A percentile compares a stretch with the other conserved stretches of the same genome.
These are phyloP conservation scores for Polyodon spathula DNA, from an alignment of 2,113 vertebrate species.

Conservation along the genomic window DNA sequence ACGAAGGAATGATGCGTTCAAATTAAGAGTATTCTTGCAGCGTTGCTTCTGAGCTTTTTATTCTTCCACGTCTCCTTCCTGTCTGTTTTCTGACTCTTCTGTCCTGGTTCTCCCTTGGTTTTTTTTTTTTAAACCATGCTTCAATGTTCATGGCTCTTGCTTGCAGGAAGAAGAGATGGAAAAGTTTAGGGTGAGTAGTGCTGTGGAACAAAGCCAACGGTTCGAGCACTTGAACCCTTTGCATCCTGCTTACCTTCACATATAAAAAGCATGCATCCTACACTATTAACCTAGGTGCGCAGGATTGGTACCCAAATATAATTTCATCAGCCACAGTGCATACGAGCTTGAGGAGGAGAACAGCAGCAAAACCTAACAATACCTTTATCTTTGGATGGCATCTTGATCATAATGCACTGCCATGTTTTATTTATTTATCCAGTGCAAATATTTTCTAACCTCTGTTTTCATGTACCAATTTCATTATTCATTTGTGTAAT, in stretches of 20 bases:
- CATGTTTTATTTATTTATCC: too few species aligned
- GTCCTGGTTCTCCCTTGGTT: slow-evolving; percentile 32
- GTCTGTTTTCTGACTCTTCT: slow-evolving; percentile 67
- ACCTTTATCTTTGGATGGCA: too few species aligned
- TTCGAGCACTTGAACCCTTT: slow-evolving; percentile 55
- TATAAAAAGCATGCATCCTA: slow-evolving; percentile 59
- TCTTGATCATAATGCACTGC: too few species aligned
- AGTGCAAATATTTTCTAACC: too few species aligned
- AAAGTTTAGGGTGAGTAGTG: slow-evolving; percentile 98
- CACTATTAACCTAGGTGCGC: slow-evolving; percentile 41
- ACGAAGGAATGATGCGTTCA: too few species aligned
- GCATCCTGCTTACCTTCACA: slow-evolving; percentile 63
- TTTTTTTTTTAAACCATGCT: slow-evolving; percentile 72
- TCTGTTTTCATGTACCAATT: too few species aligned
- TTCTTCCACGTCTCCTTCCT: slow-evolving; percentile 55
- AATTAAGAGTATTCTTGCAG: slow-evolving; percentile 25
- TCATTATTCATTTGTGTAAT: too few species aligned
- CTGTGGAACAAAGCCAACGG: slow-evolving; percentile 45
- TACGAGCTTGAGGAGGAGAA: too few species aligned
- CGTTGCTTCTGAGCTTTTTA: slow-evolving; percentile 45
- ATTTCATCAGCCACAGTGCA: neutral
- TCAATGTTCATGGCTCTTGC: slow-evolving; percentile 93
- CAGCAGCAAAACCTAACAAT: too few species aligned
- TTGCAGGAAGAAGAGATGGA: slow-evolving; percentile 99
- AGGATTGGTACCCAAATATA: neutral